Evolutionary conservation across 2,888 invertebrate genomes (phyloP).

Genomic region (Danaus chrysippus): DNA sequence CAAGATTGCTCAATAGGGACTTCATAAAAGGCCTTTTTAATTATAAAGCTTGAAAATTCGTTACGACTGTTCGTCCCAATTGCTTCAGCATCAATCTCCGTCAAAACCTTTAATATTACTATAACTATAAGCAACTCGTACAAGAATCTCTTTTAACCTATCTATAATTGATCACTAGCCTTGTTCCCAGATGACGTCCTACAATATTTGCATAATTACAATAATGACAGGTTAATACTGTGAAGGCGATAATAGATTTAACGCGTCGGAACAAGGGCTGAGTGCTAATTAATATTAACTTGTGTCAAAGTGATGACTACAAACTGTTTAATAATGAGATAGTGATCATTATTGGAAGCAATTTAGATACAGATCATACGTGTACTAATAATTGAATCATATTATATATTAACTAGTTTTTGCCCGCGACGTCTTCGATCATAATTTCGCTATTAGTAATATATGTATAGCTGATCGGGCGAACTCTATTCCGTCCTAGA

Average conservation of each 20-base stretch:
- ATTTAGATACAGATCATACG: neutral
- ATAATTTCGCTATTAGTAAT: too few species aligned
- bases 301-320: neutral
- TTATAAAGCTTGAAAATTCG: constrained; percentile 15
- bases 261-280: neutral
- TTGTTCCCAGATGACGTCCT: neutral
- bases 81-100: neutral
- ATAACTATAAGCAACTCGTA: neutral
- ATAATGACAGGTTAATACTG: neutral
- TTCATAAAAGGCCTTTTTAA: constrained; percentile 19
- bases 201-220: neutral
- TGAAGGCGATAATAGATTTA: neutral
- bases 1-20: neutral
- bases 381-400: neutral
- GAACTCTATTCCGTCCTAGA: too few species aligned
- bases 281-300: constrained; percentile 5
- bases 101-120: neutral
- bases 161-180: too few species aligned
- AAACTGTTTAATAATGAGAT: neutral
- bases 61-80: constrained; percentile 9
- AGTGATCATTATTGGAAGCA: neutral
- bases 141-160: too few species aligned
- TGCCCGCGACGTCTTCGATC: too few species aligned
- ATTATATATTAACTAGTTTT: too few species aligned
- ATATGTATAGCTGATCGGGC: too few species aligned